Percentiles rank a stretch among this genome's conserved stretches.
Evolutionary conservation across 2,113 vertebrate genomes (phyloP).

Genomic region (Maccullochella peelii): DNA sequence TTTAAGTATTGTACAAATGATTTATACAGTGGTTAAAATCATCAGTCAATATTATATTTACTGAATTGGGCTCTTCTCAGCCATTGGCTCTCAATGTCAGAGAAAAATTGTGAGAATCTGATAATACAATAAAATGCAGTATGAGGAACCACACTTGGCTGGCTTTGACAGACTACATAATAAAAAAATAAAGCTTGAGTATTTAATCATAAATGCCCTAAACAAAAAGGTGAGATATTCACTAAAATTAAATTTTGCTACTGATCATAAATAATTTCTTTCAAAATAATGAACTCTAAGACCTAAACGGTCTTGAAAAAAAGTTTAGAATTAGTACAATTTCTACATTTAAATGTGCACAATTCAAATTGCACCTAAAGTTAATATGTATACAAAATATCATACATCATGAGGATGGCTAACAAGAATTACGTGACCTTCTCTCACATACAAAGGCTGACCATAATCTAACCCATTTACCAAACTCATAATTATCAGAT

Average conservation of each 20-base stretch:
- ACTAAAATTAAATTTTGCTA: neutral
- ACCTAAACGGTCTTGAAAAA: neutral
- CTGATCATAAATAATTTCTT: neutral
- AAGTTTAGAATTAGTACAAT: neutral
- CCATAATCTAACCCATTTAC: too few relatives aligned
- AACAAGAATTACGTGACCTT: neutral
- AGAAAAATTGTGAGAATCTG: neutral
- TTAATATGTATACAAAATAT: neutral
- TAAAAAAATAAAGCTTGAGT: neutral
- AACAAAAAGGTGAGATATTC: neutral
- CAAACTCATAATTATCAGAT: neutral
- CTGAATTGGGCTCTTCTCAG: neutral
- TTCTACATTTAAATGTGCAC: neutral
- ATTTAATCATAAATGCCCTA: neutral
- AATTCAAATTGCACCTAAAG: neutral
- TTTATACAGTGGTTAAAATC: neutral
- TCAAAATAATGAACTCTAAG: neutral
- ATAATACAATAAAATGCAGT: neutral
- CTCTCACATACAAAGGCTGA: neutral
- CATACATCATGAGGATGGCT: neutral
- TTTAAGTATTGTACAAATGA: too few relatives aligned
- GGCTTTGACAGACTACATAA: neutral
- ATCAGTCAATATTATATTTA: neutral
- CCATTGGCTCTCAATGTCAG: neutral
- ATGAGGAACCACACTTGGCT: neutral